Conservation (phyloP, 2,797 vertebrate genomes). For the Melopsittacus undulatus region DNA sequence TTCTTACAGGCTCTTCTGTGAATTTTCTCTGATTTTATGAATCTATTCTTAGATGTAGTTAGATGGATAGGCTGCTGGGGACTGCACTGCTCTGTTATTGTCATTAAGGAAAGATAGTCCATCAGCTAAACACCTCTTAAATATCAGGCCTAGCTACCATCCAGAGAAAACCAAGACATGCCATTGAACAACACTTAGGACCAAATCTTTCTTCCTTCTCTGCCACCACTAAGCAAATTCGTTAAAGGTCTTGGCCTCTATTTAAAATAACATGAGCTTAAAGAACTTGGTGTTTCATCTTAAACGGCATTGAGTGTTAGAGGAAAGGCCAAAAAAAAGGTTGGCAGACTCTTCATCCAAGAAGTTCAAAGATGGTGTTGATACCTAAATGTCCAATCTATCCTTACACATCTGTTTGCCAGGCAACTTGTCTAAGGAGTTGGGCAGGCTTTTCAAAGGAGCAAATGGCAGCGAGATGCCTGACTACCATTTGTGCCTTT, state of each 20-base stretch:
- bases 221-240: conserved; percentile 76
- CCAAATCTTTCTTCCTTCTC: conserved; percentile 76
- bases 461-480: not conserved
- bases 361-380: conserved; percentile 74
- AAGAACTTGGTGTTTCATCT: conserved; percentile 76
- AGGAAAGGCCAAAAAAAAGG: conserved; percentile 62
- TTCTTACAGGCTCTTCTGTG: conserved; percentile 39
- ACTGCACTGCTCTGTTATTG: conserved; percentile 69
- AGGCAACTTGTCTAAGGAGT: conserved; percentile 12
- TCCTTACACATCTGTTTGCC: conserved; percentile 51
- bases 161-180: conserved; percentile 76
- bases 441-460: conserved; percentile 45
- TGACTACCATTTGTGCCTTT: conserved; percentile 43
- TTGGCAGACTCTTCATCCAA: conserved; percentile 44
- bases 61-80: conserved; percentile 71
- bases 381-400: conserved; percentile 56
- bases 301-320: conserved; percentile 64
- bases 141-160: conserved; percentile 75
- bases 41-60: conserved; percentile 71
- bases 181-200: conserved; percentile 76
- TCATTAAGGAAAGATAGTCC: conserved; percentile 70
- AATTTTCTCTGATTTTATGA: conserved; percentile 72
- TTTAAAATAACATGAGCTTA: conserved; percentile 79
- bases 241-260: conserved; percentile 75
- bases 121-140: conserved; percentile 80